These are phyloP conservation scores for Tipula helvola DNA, from an alignment of 2,888 invertebrate species.

Conservation along the genomic window DNA sequence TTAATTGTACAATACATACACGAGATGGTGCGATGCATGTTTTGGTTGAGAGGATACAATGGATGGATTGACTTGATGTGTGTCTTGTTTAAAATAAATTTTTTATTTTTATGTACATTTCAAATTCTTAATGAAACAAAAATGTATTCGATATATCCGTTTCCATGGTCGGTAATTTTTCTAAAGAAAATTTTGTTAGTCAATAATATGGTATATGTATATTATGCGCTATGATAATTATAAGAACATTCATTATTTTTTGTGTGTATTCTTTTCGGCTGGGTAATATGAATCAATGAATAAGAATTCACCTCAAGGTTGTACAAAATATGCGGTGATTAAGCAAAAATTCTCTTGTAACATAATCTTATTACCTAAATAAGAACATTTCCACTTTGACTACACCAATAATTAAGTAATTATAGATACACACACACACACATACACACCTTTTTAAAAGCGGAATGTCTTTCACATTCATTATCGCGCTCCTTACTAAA, in stretches of 20 bases:
- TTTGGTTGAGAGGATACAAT: not conserved
- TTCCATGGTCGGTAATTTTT: not conserved
- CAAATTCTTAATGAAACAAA: not conserved
- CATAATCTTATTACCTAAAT: not conserved
- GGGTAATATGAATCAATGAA: not conserved
- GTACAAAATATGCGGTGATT: not conserved
- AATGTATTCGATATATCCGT: not conserved
- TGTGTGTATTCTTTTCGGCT: not conserved
- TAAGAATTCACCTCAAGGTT: not conserved
- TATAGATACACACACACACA: not conserved
- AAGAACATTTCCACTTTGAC: not conserved
- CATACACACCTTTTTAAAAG: not conserved
- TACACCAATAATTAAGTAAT: not conserved
- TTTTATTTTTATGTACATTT: not conserved
- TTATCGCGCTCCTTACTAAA: not conserved
- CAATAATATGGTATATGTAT: no score
- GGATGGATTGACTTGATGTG: not conserved
- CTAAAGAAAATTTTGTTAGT: not conserved
- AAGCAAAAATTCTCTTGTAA: not conserved
- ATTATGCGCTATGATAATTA: not conserved
- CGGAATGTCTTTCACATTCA: not conserved
- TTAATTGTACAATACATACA: not conserved
- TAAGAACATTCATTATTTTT: not conserved
- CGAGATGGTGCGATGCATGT: not conserved
- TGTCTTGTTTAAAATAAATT: not conserved